These are phyloP conservation scores for Lutjanus erythropterus DNA, from an alignment of 2,113 vertebrate genomes.

Conservation along the genomic window DNA sequence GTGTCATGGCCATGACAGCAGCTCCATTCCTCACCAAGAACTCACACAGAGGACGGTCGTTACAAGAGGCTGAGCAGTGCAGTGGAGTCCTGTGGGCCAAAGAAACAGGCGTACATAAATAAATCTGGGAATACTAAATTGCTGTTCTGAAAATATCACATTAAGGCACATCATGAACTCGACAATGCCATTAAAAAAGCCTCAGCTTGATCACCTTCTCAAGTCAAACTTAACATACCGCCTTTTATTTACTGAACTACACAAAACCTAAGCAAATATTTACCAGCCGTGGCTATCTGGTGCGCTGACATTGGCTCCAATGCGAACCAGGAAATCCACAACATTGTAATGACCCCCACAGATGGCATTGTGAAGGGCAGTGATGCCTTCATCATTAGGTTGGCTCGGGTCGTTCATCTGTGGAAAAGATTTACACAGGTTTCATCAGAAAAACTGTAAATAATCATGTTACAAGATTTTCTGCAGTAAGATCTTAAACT, in stretches of 20 bases:
- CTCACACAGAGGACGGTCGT: conserved; percentile 89
- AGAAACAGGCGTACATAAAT: neutral
- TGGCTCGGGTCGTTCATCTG: conserved; percentile 93
- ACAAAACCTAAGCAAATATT: conserved; percentile 38
- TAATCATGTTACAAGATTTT: neutral
- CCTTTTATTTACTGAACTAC: neutral
- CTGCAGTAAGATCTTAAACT: neutral
- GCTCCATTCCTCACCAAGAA: conserved; percentile 90
- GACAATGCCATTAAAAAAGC: neutral
- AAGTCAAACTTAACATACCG: neutral
- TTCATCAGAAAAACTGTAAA: neutral
- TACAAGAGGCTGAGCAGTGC: conserved; percentile 93
- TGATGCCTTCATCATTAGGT: conserved; percentile 94
- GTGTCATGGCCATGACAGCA: conserved; percentile 89
- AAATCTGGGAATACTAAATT: neutral
- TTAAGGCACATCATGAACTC: neutral
- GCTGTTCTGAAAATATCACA: neutral
- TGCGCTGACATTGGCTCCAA: conserved; percentile 91
- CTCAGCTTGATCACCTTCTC: neutral
- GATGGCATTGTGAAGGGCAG: conserved; percentile 93
- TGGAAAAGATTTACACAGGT: neutral
- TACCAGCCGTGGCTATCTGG: conserved; percentile 95
- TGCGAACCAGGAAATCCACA: conserved; percentile 90
- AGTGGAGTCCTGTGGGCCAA: conserved; percentile 87
- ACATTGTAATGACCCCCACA: conserved; percentile 90